phyloP scores from a whole-genome alignment of 2,113 vertebrate genomes.

The Telmatochromis sp. region DNA sequence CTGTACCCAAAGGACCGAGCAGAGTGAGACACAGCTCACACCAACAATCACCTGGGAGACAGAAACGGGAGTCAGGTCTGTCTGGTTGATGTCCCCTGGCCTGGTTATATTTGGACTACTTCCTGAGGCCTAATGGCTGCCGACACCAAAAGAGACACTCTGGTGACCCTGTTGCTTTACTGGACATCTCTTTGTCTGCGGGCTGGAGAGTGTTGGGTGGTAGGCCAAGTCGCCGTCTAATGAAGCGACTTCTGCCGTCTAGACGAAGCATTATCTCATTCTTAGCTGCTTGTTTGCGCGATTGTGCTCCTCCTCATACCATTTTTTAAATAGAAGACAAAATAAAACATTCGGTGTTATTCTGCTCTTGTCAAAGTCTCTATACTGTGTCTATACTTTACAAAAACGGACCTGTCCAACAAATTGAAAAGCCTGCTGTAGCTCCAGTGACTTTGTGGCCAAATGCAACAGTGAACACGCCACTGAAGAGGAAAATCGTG shows the following conservation, averaged over 20 bases:
- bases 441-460: not conserved
- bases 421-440: not conserved
- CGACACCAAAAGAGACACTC: not conserved
- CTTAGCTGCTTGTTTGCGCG: not conserved
- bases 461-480: not conserved
- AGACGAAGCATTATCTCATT: constrained; percentile 66
- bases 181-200: constrained; percentile 10
- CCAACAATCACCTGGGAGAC: constrained; percentile 8
- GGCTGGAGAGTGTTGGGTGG: not conserved
- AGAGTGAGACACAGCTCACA: not conserved
- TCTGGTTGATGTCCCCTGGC: not conserved
- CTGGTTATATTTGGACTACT: constrained; percentile 38
- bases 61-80: not conserved
- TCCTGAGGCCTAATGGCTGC: constrained; percentile 22
- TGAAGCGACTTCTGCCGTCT: constrained; percentile 61
- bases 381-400: not conserved
- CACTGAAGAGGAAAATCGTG: constrained; percentile 13
- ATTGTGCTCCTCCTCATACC: not conserved
- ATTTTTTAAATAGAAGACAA: not conserved
- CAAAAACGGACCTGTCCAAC: not conserved
- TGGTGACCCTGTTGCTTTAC: constrained; percentile 12
- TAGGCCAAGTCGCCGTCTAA: constrained; percentile 35
- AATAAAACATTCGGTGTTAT: not conserved
- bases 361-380: not conserved
- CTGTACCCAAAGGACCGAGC: not conserved